Evolutionary conservation across 2,797 vertebrate species (phyloP), one percentile per base, ranked within the genome.

Genomic region (Poecilia picta): DNA sequence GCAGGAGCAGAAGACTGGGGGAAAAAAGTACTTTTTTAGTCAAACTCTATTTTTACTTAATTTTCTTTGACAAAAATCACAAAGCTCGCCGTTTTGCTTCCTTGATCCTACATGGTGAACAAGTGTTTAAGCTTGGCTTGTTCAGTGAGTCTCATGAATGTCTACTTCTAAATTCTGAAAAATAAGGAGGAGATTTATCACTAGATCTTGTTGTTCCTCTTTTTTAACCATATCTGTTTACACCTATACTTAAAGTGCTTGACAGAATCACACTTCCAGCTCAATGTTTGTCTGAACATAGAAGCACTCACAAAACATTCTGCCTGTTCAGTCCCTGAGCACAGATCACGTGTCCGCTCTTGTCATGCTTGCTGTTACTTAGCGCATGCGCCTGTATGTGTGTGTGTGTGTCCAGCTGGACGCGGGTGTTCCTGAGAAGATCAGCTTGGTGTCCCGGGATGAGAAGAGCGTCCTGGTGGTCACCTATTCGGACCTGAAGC

Each of bases 401-500:
- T 2, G 0, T 80, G 25, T 77, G 20, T 72, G 66, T 8, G 1
- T 90, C 79, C 94, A 99, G 98, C 95, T 99, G 95, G 98, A 99
- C 83, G 98, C 98, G 75, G 98, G 98, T 77, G 97, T 98, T 92
- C 98, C 98, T 83, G 98, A 99, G 96, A 99, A 99, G 96, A 98
- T 99, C 93, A 99, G 98, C 93, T 95, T 99, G 93, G 97, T 98
- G 93, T 99, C 98, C 89, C 97, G 98, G 92, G 98, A 99, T 59
- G 98, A 99, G 95, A 99, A 99, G 95, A 99, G 98, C 74, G 97
- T 98, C 83, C 96, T 99, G 89, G 98, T 99, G 93, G 98, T 99
- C 93, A 99, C 98, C 64, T 99, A 99, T 94, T 98, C 98, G 49
- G 98, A 99, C 95, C 96, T 99, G 93, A 99, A 99, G 94, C 98